Evolutionary conservation across 2,888 invertebrate species (phyloP), one percentile per base, ranked within the genome.

Genomic region (Malthinus flaveolus): DNA sequence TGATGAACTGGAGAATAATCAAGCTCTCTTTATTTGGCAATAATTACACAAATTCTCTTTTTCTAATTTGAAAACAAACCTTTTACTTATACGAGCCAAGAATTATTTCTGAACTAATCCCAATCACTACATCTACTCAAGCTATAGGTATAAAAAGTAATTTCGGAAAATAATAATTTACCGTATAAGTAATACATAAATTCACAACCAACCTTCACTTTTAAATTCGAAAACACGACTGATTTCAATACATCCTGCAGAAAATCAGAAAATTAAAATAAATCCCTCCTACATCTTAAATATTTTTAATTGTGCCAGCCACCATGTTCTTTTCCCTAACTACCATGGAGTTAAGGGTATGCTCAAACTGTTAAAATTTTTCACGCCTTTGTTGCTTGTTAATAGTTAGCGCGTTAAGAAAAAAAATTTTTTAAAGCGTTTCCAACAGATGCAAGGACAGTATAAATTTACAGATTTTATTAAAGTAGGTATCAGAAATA

Each of bases 251-350:
- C n/a, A 71, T 72, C 67, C 70, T 63, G 66, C 66, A 72, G 71
- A 71, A 71, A 73, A 75, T 72, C 74, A 71, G 15, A 42, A n/a
- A 37, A 42, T 74, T 75, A 74, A 73, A 76, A 73, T 69, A 72
- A 73, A 72, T 75, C 75, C 75, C 75, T 75, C 73, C 76, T 75
- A 73, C 75, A 66, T 69, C 70, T 69, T 61, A 73, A 72, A 74
- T 71, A 73, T 73, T 74, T 75, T 76, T 75, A 75, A 75, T 75
- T 74, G 72, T 74, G 70, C 74, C 71, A 23, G 72, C 72, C 69
- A 68, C 72, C 73, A 69, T 71, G 67, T 56, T 62, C 63, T 64
- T 69, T 64, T 67, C 64, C 64, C 42, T 71, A 69, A 71, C 73
- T 73, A 71, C 73, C 69, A 59, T 63, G 61, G 64, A 60, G 62